These are phyloP conservation scores for Brachynemurus nebulosus DNA, from an alignment of 2,888 invertebrate species.

Conservation along the genomic window DNA sequence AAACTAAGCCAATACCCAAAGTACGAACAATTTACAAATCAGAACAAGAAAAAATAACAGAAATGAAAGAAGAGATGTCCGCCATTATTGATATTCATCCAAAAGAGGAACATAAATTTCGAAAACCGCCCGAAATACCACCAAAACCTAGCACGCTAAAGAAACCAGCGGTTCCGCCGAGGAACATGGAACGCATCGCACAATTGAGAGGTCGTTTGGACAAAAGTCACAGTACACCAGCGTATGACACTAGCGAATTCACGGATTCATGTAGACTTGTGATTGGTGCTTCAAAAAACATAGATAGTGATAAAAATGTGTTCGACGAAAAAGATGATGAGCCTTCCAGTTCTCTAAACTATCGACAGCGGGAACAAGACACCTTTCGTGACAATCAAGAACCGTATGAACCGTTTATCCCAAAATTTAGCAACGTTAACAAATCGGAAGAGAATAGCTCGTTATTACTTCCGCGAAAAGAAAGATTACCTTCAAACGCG, in stretches of 20 bases:
- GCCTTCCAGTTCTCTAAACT: not conserved
- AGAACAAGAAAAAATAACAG: not conserved
- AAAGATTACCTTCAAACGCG: slow-evolving; percentile 10
- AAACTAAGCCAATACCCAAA: slow-evolving; percentile 4
- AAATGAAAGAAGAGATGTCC: slow-evolving; percentile 1
- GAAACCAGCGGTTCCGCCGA: slow-evolving; percentile 28
- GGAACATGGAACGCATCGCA: slow-evolving; percentile 22
- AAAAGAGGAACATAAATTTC: slow-evolving; percentile 20
- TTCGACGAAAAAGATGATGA: not conserved
- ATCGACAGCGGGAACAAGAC: slow-evolving; percentile 1
- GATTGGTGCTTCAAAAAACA: not conserved
- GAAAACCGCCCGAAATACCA: slow-evolving; percentile 24
- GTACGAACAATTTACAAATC: slow-evolving; percentile 3
- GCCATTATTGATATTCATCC: not conserved
- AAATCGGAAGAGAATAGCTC: slow-evolving; percentile 5
- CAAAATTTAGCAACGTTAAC: not conserved
- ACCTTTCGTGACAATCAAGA: not conserved
- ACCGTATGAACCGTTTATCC: not conserved
- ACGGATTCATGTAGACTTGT: slow-evolving; percentile 11
- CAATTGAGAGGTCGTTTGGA: slow-evolving; percentile 46
- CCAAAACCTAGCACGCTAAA: slow-evolving; percentile 23
- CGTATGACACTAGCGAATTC: slow-evolving; percentile 44
- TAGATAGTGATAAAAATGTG: not conserved
- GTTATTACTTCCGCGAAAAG: not conserved
- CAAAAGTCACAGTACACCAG: slow-evolving; percentile 72